These are phyloP conservation scores for Chunga burmeisteri DNA, from an alignment of 2,113 vertebrate genomes.

Conservation along the genomic window DNA sequence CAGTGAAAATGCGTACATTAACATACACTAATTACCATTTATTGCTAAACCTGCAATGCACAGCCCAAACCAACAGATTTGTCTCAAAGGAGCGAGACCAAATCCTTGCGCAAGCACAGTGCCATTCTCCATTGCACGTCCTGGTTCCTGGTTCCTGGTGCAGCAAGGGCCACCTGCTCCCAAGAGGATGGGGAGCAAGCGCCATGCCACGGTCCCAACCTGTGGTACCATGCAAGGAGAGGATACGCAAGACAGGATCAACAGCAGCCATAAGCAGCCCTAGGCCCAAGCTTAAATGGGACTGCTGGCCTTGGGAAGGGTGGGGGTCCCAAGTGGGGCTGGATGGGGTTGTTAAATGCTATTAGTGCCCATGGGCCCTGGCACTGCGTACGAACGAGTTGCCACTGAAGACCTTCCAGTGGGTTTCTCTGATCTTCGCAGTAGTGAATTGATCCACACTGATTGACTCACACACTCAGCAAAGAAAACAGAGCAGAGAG, in stretches of 20 bases:
- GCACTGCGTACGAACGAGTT: fast-evolving
- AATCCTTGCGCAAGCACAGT: background rate
- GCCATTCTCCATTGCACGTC: fast-evolving
- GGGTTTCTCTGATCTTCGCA: background rate
- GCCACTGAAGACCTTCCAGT: background rate
- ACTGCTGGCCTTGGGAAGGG: background rate
- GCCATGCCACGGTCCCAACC: fast-evolving
- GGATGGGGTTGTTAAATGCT: background rate
- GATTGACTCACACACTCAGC: background rate
- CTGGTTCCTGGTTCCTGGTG: background rate
- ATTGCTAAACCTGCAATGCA: background rate
- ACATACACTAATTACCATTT: background rate
- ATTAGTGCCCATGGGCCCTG: fast-evolving
- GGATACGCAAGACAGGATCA: background rate
- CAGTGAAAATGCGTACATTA: background rate
- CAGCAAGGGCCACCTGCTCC: no score
- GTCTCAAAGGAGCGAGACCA: background rate
- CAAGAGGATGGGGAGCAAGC: fast-evolving
- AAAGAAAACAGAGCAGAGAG: background rate
- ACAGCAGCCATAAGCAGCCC: background rate
- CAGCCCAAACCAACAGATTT: background rate
- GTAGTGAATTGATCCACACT: background rate
- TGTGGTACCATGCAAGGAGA: background rate
- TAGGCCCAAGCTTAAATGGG: background rate
- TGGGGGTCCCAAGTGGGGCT: background rate